Conservation (phyloP, 2,888 invertebrate species). For the Caenorhabditis sp. region DNA sequence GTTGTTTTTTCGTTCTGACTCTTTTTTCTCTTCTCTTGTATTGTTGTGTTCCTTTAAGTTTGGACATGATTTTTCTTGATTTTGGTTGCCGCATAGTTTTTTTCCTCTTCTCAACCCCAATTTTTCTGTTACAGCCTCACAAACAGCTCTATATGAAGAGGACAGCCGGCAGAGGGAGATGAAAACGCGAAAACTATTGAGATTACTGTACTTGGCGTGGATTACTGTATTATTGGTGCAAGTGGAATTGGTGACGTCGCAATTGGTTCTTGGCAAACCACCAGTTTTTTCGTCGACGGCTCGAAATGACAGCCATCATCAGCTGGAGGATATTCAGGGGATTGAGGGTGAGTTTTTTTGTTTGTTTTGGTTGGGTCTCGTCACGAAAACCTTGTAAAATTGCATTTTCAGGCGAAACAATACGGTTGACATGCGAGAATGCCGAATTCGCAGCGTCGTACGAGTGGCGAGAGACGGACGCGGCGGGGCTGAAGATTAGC, state of each 20-base stretch:
- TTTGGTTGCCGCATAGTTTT: too few relatives aligned
- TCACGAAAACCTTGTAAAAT: too few relatives aligned
- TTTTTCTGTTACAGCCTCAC: too few relatives aligned
- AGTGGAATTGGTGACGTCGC: slow-evolving; percentile 1
- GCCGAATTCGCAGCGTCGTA: slow-evolving; percentile 28
- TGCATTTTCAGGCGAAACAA: slow-evolving; percentile 17
- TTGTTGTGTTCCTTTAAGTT: too few relatives aligned
- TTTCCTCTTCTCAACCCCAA: too few relatives aligned
- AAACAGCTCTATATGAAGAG: too few relatives aligned
- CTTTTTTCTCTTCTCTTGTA: not conserved
- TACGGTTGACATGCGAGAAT: slow-evolving; percentile 28
- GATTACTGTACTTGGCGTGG: too few relatives aligned
- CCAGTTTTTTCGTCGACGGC: slow-evolving; percentile 17
- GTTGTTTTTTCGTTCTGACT: not conserved
- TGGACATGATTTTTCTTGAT: too few relatives aligned
- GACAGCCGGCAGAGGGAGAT: not conserved
- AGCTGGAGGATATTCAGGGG: slow-evolving; percentile 5
- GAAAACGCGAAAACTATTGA: not conserved
- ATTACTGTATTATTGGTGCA: too few relatives aligned
- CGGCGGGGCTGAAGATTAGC: slow-evolving; percentile 18
- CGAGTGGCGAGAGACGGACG: slow-evolving; percentile 33
- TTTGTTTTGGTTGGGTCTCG: not conserved
- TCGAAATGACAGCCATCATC: slow-evolving; percentile 9
- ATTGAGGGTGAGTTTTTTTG: not conserved
- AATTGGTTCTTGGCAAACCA: slow-evolving; percentile 44